Evolutionary conservation across 2,797 vertebrate species (phyloP).

Genomic region (Setipinna tenuifilis): DNA sequence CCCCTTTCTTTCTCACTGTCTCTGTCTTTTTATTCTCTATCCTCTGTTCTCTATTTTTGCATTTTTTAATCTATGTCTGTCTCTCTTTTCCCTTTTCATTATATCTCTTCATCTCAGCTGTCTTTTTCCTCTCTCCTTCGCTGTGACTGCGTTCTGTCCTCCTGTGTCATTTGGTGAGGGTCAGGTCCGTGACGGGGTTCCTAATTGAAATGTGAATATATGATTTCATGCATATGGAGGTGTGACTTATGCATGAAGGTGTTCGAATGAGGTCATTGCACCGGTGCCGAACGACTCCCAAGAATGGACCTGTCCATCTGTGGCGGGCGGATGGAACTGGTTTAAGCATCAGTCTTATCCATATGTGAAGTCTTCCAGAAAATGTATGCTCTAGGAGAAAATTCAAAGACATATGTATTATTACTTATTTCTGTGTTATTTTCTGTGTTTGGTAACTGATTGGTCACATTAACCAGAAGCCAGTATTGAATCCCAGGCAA

Average conservation of each 20-base stretch:
- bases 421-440: not conserved
- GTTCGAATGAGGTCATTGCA: not conserved
- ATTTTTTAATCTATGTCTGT: not conserved
- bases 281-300: not conserved
- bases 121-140: not conserved
- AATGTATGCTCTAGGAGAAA: not conserved
- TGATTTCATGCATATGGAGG: constrained; percentile 21
- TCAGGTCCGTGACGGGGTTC: not conserved
- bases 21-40: not conserved
- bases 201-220: constrained; percentile 26
- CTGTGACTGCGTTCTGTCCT: not conserved
- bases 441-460: not conserved
- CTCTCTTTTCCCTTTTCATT: constrained; percentile 1
- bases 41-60: not conserved
- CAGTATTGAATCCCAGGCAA: not conserved
- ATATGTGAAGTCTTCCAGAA: not conserved
- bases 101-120: not conserved
- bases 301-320: constrained; percentile 17
- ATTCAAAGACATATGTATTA: not conserved
- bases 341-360: not conserved
- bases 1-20: not conserved
- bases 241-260: constrained; percentile 25
- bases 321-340: not conserved
- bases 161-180: not conserved
- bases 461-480: not conserved